Evolutionary conservation across 1,140 invertebrate species (phyloP), one percentile per base, ranked within the genome.

Genomic region (Trichogramma pretiosum): DNA sequence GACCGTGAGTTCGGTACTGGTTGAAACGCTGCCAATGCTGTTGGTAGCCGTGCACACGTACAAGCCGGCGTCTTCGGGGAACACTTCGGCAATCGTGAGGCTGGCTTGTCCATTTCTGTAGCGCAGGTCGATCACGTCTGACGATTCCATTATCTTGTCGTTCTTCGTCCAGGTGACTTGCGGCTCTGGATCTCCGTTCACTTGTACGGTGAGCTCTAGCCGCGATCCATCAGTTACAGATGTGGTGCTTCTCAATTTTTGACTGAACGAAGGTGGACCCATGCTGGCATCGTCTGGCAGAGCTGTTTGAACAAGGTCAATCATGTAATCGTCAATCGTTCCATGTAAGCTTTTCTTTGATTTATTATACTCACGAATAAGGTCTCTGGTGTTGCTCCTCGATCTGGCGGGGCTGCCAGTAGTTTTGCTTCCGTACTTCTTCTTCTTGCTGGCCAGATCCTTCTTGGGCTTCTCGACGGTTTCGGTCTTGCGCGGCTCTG

Each of bases 1-100:
- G 32, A 95, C 79, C 40, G 77, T 83, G 38, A 95, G 75, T 60
- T 82, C 85, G 73, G 86, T 89, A 55, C 81, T 82, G 24, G 89
- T 92, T 59, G 88, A 85, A 1, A 80, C 76, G 17, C 80, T 77
- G 49, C 91, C 90, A 48, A 92, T 79, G 43, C 89, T 88, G 72
- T 97, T 98, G 38, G 80, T 87, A 23, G 94, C 95, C 61, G 83
- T 85, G 62, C 92, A 93, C 5, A 79, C 76, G 62, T 92, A 95
- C 46, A 82, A 77, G 22, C 90, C 92, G 64, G 91, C 91, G 68
- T 96, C 92, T 73, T 94, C 91, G 2, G 90, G 91, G 76, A 91
- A 94, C 43, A 93, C 81, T 75, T 95, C 91, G 52, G 84, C 85
- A 53, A 95, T 94, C 16, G 81, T 82, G 16, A 95, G 70, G 26